Conservation (phyloP, 2,797 vertebrate species). For the Furcifer pardalis region DNA sequence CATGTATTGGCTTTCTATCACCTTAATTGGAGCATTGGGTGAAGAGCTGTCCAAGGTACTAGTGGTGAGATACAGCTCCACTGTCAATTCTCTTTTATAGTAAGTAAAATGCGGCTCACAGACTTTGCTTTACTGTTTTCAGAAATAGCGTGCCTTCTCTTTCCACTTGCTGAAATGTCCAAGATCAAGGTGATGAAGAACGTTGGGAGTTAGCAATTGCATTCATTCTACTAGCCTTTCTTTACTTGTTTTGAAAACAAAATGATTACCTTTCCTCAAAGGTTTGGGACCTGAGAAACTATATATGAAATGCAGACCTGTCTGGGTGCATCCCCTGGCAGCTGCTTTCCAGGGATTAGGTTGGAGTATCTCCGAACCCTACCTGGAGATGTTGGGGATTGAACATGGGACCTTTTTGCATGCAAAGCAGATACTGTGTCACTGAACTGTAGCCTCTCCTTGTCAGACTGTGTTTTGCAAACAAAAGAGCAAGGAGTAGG, state of each 20-base stretch:
- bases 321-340: neutral
- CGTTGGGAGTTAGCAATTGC: no score
- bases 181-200: neutral
- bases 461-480: neutral
- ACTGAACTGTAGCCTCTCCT: neutral
- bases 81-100: neutral
- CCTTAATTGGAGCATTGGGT: neutral
- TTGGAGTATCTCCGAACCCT: neutral
- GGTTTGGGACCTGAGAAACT: neutral
- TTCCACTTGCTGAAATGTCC: neutral
- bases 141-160: neutral
- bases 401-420: neutral
- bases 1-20: neutral
- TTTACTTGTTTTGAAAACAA: neutral
- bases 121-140: neutral
- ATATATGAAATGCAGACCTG: neutral
- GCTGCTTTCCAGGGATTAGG: neutral
- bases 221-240: neutral
- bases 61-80: neutral
- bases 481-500: neutral
- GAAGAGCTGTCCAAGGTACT: constrained; percentile 23
- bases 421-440: neutral
- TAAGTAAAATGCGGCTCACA: neutral
- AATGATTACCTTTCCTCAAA: neutral
- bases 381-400: neutral